These are phyloP conservation scores for Elymnias hypermnestra DNA, from an alignment of 1,140 invertebrate species.

Conservation along the genomic window DNA sequence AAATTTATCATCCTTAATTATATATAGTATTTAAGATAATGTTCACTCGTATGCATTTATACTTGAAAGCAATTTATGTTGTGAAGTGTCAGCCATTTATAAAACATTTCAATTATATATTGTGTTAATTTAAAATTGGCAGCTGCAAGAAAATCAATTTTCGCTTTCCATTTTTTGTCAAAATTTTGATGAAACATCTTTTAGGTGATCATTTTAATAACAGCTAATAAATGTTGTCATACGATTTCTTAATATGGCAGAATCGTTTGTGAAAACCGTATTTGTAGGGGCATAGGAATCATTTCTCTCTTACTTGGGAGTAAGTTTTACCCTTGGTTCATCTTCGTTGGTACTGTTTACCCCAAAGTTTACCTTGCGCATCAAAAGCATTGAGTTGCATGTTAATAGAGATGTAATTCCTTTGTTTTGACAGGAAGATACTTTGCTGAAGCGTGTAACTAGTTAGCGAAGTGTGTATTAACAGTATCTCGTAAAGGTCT, in stretches of 20 bases:
- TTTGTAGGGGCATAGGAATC: background rate
- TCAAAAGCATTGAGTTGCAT: conserved; percentile 12
- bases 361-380: conserved; percentile 23
- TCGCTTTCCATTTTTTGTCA: conserved; percentile 39
- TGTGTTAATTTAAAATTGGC: background rate
- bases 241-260: conserved; percentile 2
- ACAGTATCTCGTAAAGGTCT: conserved; percentile 36
- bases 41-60: no score
- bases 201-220: conserved; percentile 42
- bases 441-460: conserved; percentile 42
- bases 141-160: conserved; percentile 49
- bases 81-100: conserved; percentile 6
- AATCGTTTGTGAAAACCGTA: background rate
- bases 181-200: conserved; percentile 45
- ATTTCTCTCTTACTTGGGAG: background rate
- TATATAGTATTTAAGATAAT: no score
- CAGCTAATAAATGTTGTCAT: conserved; percentile 56
- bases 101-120: conserved; percentile 2
- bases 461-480: conserved; percentile 65
- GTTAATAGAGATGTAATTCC: conserved; percentile 36
- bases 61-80: no score
- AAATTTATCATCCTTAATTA: no score
- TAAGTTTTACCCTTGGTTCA: conserved; percentile 18
- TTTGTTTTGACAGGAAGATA: conserved; percentile 13
- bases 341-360: conserved; percentile 39